Evolutionary conservation across 2,113 vertebrate genomes (phyloP).

Genomic region (Mionectes macconnelli): DNA sequence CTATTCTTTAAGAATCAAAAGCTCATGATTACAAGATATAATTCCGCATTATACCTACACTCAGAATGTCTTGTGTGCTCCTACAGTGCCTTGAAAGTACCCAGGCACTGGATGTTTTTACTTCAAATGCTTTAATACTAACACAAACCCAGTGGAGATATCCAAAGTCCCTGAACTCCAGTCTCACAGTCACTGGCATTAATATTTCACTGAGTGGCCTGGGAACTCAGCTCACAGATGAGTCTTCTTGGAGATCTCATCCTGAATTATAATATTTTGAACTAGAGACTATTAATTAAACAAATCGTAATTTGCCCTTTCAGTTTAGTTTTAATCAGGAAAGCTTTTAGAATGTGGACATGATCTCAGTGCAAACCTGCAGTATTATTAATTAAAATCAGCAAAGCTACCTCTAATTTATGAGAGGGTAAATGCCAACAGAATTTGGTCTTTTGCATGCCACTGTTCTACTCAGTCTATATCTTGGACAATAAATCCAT

Average conservation of each 20-base stretch:
- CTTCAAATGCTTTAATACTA: background rate
- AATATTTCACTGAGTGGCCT: background rate
- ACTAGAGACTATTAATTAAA: constrained; percentile 4
- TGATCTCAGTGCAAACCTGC: background rate
- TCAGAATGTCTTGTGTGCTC: background rate
- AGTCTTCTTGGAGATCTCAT: background rate
- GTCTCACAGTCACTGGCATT: background rate
- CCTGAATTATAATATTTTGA: background rate
- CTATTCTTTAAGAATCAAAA: background rate
- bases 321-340: background rate
- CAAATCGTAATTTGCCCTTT: background rate
- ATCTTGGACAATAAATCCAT: background rate
- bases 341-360: background rate
- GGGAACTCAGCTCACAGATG: background rate
- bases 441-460: background rate
- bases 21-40: background rate
- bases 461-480: background rate
- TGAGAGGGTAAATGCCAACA: background rate
- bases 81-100: background rate
- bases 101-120: background rate
- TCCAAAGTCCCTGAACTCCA: background rate
- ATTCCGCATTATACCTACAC: background rate
- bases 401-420: background rate
- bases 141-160: background rate
- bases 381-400: background rate